Evolutionary conservation across 92 coral and sea anemone species (phyloP), one percentile per base, ranked within the genome.

Genomic region (Phymanthus crucifer): DNA sequence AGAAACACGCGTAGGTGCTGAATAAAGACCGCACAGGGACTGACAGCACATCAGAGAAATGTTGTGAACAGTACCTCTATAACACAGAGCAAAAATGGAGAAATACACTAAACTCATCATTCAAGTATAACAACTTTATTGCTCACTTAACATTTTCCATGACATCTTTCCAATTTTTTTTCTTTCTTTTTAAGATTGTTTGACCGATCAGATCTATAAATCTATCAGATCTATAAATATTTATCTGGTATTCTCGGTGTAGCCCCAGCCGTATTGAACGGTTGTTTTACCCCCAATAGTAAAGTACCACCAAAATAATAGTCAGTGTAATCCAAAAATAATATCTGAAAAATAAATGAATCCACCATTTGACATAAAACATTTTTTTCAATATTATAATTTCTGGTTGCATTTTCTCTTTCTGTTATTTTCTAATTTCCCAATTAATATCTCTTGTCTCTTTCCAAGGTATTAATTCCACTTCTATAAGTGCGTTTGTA

Each of bases 301-400:
- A 54, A 54, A 54, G 64, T 54, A 54, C 26, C 64, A 54, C 64
- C 64, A 54, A 54, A 52, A 54, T 54, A 21, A 54, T 54, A 54
- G 64, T 54, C 11, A 54, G n/a, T n/a, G 16, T 9, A 45, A 45
- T 45, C 6, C 24, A 21, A 54, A 24, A 54, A 54, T 54, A 54
- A 54, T 54, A 24, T 54, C 64, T 54, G 24, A 21, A 54, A 54
- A 54, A 54, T 54, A 54, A 54, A 21, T 21, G 1, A 21, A 54
- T 54, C n/a, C 64, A 21, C 27, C 64, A 21, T 24, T 21, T 54
- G 21, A 2, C 64, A 7, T 14, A 21, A 54, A 5, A 54, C 27
- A 45, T 21, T 21, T 21, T 54, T 54, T 54, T 24, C 4, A 17
- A 43, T 43, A 43, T 3, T 21, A 21, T 54, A 0, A 54, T 7